These are phyloP conservation scores for Drosophila kepulauana DNA, from an alignment of 1,140 invertebrate species.

Conservation along the genomic window DNA sequence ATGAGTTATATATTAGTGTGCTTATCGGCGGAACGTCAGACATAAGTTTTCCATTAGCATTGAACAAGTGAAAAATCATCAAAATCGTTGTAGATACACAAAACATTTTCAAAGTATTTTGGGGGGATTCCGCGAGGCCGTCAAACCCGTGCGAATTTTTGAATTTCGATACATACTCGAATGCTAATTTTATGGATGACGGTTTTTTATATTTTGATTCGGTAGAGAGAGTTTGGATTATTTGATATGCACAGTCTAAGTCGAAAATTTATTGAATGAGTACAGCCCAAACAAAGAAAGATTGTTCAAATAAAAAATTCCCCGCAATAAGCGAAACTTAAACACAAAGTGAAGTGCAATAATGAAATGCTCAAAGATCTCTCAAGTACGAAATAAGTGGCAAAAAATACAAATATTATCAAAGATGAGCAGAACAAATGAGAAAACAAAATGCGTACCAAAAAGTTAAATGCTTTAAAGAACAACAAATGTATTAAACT, in stretches of 20 bases:
- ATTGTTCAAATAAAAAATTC: slow-evolving; percentile 31
- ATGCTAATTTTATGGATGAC: slow-evolving; percentile 34
- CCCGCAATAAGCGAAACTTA: slow-evolving; percentile 36
- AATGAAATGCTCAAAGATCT: slow-evolving; percentile 20
- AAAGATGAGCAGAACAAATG: slow-evolving; percentile 18
- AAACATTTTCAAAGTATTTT: slow-evolving; percentile 3
- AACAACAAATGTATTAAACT: slow-evolving; percentile 28
- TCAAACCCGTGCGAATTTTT: slow-evolving; percentile 22
- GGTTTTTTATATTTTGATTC: slow-evolving; percentile 1
- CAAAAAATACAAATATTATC: not conserved
- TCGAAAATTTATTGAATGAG: slow-evolving; percentile 53
- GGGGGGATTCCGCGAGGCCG: not conserved
- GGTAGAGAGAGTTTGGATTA: slow-evolving; percentile 20
- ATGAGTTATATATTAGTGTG: not conserved
- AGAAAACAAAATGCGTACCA: slow-evolving; percentile 67
- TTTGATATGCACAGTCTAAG: slow-evolving; percentile 32
- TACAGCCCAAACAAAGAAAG: slow-evolving; percentile 26
- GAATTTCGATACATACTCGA: slow-evolving; percentile 4
- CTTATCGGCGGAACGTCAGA: slow-evolving; percentile 7
- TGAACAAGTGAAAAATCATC: slow-evolving; percentile 8
- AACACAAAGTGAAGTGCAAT: slow-evolving; percentile 45
- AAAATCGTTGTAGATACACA: slow-evolving; percentile 1
- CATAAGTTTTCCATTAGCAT: slow-evolving; percentile 4
- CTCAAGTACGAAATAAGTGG: slow-evolving; percentile 11
- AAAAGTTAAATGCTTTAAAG: slow-evolving; percentile 44